Evolutionary conservation across 2,113 vertebrate species (phyloP).

Genomic region (Engraulis encrasicolus): DNA sequence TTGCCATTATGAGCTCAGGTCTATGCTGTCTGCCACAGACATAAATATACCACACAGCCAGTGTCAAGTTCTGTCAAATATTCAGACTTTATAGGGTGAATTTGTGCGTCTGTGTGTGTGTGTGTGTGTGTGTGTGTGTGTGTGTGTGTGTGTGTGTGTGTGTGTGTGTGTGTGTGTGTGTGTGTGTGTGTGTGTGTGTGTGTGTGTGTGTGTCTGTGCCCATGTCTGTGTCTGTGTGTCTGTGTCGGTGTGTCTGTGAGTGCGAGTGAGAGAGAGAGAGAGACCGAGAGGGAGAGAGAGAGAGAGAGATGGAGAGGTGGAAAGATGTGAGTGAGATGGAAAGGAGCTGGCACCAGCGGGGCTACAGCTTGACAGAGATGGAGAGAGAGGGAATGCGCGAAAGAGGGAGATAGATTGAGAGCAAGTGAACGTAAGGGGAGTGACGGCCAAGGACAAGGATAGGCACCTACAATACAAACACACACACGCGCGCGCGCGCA

Average conservation of each 20-base stretch:
- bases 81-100: background rate
- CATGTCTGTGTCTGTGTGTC: background rate
- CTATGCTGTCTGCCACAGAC: background rate
- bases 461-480: background rate
- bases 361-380: too few relatives aligned
- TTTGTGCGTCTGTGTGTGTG: too few relatives aligned
- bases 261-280: background rate
- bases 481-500: background rate
- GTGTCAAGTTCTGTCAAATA: background rate
- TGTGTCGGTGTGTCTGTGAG: too few relatives aligned
- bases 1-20: background rate
- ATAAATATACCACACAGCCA: slow-evolving; percentile 6
- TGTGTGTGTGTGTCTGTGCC: too few relatives aligned
- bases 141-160: background rate
- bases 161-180: background rate
- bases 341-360: too few relatives aligned
- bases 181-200: background rate
- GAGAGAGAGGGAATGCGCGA: background rate
- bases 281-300: background rate
- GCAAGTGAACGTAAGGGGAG: background rate
- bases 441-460: background rate
- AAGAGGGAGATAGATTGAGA: background rate
- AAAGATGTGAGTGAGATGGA: too few relatives aligned
- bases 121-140: too few relatives aligned
- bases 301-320: too few relatives aligned